Conservation (phyloP, 2,797 vertebrate species). For the Schizopygopsis pylzovi region DNA sequence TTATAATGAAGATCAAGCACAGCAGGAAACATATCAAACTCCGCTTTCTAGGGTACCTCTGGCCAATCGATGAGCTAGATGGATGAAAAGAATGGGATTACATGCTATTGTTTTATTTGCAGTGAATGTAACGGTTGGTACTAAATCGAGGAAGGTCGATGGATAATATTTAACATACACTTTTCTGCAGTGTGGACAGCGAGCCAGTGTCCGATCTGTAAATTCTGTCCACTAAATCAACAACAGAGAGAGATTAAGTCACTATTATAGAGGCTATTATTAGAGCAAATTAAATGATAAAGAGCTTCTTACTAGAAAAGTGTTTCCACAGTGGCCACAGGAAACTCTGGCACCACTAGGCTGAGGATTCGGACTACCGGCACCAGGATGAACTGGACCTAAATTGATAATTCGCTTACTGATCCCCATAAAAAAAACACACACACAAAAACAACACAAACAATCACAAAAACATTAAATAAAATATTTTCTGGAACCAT, state of each 20-base stretch:
- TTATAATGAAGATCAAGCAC: conserved; percentile 75
- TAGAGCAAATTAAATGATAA: not conserved
- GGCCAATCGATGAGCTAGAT: conserved; percentile 86
- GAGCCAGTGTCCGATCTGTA: conserved; percentile 84
- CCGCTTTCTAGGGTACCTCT: conserved; percentile 83
- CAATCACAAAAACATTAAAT: not conserved
- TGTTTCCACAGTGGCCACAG: conserved; percentile 88
- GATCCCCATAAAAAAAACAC: not conserved
- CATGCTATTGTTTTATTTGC: not conserved
- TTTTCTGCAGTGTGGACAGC: conserved; percentile 89
- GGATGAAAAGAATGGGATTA: conserved; percentile 38
- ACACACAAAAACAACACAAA: too few relatives aligned
- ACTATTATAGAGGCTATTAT: not conserved
- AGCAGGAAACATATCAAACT: conserved; percentile 84
- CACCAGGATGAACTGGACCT: conserved; percentile 83
- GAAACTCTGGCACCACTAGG: conserved; percentile 84
- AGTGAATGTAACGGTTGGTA: not conserved
- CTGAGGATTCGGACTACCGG: conserved; percentile 79
- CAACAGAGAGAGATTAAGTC: not conserved
- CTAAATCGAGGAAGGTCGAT: not conserved
- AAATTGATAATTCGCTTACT: conserved; percentile 90
- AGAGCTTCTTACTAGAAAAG: conserved; percentile 81
- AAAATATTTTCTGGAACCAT: not conserved
- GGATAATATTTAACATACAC: conserved; percentile 73
- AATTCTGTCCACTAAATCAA: conserved; percentile 85